Evolutionary conservation across 2,113 vertebrate species (phyloP).

Genomic region (Sorex fumeus): DNA sequence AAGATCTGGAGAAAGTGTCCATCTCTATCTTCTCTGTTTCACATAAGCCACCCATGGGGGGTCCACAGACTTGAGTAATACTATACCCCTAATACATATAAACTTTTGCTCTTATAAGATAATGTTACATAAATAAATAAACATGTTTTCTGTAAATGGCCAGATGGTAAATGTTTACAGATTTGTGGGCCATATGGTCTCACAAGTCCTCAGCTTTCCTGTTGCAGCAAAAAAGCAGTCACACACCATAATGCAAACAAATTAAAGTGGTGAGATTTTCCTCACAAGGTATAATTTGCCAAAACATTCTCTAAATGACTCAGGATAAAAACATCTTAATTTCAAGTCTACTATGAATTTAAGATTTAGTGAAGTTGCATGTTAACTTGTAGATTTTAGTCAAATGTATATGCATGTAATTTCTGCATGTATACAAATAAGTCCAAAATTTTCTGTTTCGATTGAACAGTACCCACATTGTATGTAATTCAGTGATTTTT

Average conservation of each 20-base stretch:
- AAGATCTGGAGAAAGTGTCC: too few species aligned
- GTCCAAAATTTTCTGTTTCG: not conserved
- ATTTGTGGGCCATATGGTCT: slow-evolving; percentile 24
- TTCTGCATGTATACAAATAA: slow-evolving; percentile 30
- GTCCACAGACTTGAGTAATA: too few species aligned
- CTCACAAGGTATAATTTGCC: not conserved
- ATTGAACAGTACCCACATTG: not conserved
- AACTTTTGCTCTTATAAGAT: too few species aligned
- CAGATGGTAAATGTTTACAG: slow-evolving; percentile 14
- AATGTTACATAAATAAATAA: too few species aligned
- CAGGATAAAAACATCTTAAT: not conserved
- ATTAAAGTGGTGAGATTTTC: not conserved
- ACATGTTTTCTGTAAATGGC: not conserved
- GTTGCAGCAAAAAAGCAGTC: not conserved
- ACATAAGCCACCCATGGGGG: too few species aligned
- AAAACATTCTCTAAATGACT: not conserved
- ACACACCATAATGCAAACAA: not conserved
- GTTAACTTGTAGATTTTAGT: slow-evolving; percentile 31
- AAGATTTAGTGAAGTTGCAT: not conserved
- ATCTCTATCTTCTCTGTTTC: too few species aligned
- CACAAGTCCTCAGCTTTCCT: slow-evolving; percentile 25
- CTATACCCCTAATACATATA: too few species aligned
- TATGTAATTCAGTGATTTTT: slow-evolving; percentile 24
- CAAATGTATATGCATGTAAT: slow-evolving; percentile 11
- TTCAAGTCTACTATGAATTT: slow-evolving; percentile 26